phyloP scores from a whole-genome alignment of 2,888 invertebrate species.

The Parnassius orleans region DNA sequence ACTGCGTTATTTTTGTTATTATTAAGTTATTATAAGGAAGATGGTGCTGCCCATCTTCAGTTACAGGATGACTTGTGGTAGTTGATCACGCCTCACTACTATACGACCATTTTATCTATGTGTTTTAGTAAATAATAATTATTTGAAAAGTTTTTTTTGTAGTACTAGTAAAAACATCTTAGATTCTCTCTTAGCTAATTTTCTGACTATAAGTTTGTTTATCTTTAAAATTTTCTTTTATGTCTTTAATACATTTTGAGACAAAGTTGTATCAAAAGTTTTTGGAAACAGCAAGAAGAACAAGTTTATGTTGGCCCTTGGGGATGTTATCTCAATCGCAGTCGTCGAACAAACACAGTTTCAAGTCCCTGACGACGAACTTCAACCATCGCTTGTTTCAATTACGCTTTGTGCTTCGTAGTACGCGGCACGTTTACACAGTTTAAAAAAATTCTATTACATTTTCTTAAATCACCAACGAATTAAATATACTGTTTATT shows the following conservation, averaged over 20 bases:
- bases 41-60: no score
- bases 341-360: slow-evolving; percentile 6
- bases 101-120: no score
- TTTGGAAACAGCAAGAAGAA: neutral
- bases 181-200: no score
- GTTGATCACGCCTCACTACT: no score
- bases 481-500: neutral
- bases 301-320: slow-evolving; percentile 10
- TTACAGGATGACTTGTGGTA: no score
- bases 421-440: neutral
- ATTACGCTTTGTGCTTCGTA: neutral
- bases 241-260: neutral
- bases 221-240: neutral
- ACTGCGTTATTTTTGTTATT: no score
- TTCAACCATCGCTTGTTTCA: slow-evolving; percentile 12
- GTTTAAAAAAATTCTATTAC: neutral
- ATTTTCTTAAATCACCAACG: neutral
- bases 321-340: slow-evolving; percentile 12
- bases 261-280: slow-evolving; percentile 13
- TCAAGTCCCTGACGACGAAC: slow-evolving; percentile 6
- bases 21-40: no score
- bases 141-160: no score
- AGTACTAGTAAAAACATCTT: no score
- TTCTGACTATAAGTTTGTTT: neutral
- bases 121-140: no score